These are phyloP conservation scores for Fulica atra DNA, from an alignment of 2,113 vertebrate species.

Conservation along the genomic window DNA sequence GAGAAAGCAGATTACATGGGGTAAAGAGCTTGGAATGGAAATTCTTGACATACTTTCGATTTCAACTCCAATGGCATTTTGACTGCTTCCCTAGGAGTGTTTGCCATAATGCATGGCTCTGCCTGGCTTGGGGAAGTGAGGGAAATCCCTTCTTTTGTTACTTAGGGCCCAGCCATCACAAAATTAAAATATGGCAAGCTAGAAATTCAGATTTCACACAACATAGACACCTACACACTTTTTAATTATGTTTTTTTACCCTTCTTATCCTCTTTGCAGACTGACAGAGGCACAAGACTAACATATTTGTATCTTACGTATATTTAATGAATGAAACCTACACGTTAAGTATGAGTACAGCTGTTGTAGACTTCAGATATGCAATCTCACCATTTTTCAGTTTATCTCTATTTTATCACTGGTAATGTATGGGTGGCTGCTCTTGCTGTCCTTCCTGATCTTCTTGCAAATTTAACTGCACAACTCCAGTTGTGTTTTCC, in stretches of 20 bases:
- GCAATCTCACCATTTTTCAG: not conserved
- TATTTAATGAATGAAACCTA: constrained; percentile 69
- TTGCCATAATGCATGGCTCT: not conserved
- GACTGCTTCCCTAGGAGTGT: not conserved
- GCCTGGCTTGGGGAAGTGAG: not conserved
- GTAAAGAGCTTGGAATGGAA: not conserved
- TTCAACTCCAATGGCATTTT: not conserved
- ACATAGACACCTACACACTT: constrained; percentile 49
- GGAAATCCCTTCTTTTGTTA: constrained; percentile 11
- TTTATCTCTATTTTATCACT: constrained; percentile 31
- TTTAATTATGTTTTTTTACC: constrained; percentile 58
- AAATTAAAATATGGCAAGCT: constrained; percentile 29
- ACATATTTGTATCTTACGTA: constrained; percentile 53
- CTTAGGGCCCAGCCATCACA: not conserved
- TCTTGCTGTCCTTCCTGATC: constrained; percentile 25
- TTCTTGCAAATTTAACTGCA: constrained; percentile 52
- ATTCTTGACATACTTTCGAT: not conserved
- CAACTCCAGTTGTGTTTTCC: constrained; percentile 60
- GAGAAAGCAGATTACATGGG: not conserved
- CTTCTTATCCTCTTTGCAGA: constrained; percentile 27
- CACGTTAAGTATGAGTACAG: not conserved
- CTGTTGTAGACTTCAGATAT: not conserved
- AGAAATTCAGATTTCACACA: constrained; percentile 54
- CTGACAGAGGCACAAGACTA: constrained; percentile 54
- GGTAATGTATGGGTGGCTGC: not conserved